Evolutionary conservation across 2,888 invertebrate genomes (phyloP), one percentile per base, ranked within the genome.

Genomic region (Caenorhabditis drosophilae): DNA sequence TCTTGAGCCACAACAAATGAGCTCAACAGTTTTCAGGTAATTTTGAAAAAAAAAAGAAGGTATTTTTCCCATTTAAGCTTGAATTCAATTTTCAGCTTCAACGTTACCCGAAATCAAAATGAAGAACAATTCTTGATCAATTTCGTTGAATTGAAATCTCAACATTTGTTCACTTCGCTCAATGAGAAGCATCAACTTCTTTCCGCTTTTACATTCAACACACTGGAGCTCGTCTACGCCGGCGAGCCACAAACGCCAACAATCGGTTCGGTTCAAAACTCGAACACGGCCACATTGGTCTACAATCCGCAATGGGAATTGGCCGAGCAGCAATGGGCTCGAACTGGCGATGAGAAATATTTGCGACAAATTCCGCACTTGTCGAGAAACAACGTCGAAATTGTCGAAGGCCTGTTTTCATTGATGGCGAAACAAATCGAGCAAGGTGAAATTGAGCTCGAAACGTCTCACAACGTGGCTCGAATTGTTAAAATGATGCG

Each of bases 401-500:
- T 70, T 47, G 55, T 70, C 51, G 45, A 60, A 26, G 61, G 68
- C 56, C 55, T 61, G 55, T 46, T 73, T 57, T 54, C 54, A 25
- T 48, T 64, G 58, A 49, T 73, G 63, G 56, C 59, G 58, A 69
- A 69, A 52, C 56, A 66, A 48, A 54, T 66, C 49, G 67, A 64
- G 27, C 54, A 68, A 41, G 64, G 57, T 52, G 54, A 64, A 38
- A 52, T 67, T 41, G 67, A 67, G 38, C 64, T 64, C 36, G 70
- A 71, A 50, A 58, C 63, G 35, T 49, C 59, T 38, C 63, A 48
- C 52, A 69, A 36, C 23, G 56, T 79, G 48, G 70, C 70, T 49
- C 67, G 75, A 52, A 70, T 82, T 40, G 80, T 82, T 59, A 67
- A 72, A 45, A 44, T 78, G 22, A 62, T 75, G 45, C 70, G 76